Percentiles rank a stretch among this genome's conserved stretches.
phyloP scores from a whole-genome alignment of 2,888 invertebrate species.

The Gibbula magus region DNA sequence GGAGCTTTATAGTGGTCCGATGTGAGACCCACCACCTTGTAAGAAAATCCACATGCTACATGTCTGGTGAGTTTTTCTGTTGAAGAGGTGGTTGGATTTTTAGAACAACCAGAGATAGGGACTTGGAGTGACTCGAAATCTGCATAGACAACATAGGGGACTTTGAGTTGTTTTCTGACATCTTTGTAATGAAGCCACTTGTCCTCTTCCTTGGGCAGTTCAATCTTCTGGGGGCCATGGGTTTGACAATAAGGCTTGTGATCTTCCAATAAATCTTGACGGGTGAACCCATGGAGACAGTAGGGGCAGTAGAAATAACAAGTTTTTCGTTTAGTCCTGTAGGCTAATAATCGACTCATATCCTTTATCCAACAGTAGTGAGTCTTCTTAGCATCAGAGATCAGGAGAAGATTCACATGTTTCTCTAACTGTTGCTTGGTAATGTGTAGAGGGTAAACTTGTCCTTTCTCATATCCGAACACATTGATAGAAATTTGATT shows the following conservation, averaged over 20 bases:
- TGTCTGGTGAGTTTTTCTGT: too few species aligned
- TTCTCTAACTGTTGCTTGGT: not conserved
- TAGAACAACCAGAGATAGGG: constrained; percentile 2
- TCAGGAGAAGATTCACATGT: not conserved
- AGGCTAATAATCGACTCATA: not conserved
- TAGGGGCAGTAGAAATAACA: not conserved
- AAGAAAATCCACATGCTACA: too few species aligned
- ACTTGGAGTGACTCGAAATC: too few species aligned
- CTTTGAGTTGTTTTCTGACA: constrained; percentile 27
- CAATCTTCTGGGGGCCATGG: too few species aligned
- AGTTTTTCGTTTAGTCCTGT: too few species aligned
- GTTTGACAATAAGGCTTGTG: not conserved
- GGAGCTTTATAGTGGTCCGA: not conserved
- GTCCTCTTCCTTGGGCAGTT: too few species aligned
- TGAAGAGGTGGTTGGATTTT: not conserved
- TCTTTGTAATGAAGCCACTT: constrained; percentile 12
- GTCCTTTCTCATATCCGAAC: not conserved
- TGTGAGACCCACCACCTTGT: not conserved
- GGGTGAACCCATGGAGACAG: not conserved
- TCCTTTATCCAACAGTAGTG: not conserved
- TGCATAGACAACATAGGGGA: too few species aligned
- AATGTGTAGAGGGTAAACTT: not conserved
- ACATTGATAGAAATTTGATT: too few species aligned
- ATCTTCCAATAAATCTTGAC: not conserved
- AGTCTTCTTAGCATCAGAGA: not conserved